Conservation (phyloP, 2,888 invertebrate genomes). For the Onchidella celtica region DNA sequence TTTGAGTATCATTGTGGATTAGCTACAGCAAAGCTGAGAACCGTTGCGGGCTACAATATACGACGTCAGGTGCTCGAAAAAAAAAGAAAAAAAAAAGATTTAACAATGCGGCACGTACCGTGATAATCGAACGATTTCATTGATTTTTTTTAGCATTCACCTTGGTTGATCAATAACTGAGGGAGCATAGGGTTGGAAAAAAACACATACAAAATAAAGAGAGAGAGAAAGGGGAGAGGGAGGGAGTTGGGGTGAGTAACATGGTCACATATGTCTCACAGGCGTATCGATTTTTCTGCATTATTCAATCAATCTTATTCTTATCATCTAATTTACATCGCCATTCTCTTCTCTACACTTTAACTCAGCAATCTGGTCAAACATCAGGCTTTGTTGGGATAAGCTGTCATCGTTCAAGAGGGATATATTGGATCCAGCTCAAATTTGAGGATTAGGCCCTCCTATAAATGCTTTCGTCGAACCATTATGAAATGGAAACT, state of each 20-base stretch:
- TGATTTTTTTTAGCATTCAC: not conserved
- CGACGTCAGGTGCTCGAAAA: not conserved
- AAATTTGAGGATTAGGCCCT: too few species aligned
- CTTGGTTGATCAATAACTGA: not conserved
- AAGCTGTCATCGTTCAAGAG: too few species aligned
- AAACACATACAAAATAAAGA: too few species aligned
- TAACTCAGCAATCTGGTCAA: too few species aligned
- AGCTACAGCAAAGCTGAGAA: too few species aligned
- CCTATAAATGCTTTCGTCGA: too few species aligned
- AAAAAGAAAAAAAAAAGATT: not conserved
- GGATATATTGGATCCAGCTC: not conserved
- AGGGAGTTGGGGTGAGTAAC: not conserved
- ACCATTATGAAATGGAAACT: too few species aligned
- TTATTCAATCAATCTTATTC: not conserved
- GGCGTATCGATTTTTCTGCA: not conserved
- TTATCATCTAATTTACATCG: not conserved
- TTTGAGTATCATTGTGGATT: too few species aligned
- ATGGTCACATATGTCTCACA: not conserved
- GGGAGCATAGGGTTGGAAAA: too few species aligned
- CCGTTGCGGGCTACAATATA: too few species aligned
- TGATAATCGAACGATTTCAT: not conserved
- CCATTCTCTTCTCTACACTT: not conserved
- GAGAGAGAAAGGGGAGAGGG: not conserved
- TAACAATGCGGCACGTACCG: not conserved
- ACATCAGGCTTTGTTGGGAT: too few species aligned